Conservation (phyloP, 2,113 vertebrate genomes). For the Dryoscopus gambensis region DNA sequence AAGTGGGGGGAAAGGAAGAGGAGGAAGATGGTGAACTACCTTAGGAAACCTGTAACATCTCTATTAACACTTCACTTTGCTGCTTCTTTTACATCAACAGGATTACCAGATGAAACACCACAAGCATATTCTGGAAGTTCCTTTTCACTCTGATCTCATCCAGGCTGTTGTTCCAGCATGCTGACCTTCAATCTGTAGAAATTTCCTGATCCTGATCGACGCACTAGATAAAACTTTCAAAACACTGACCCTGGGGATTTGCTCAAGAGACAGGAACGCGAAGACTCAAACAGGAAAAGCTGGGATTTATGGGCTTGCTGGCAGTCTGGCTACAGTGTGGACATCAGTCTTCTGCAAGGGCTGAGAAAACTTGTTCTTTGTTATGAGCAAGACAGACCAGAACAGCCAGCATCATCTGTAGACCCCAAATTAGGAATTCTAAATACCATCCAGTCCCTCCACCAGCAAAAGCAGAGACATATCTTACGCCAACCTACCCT, state of each 20-base stretch:
- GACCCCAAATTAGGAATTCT: neutral
- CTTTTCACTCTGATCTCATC: neutral
- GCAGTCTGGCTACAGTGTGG: neutral
- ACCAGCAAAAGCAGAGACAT: neutral
- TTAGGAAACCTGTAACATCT: neutral
- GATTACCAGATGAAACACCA: neutral
- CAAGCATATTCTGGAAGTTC: neutral
- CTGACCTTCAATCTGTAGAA: conserved; percentile 17
- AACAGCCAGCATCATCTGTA: neutral
- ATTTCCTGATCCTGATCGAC: neutral
- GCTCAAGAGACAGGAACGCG: neutral
- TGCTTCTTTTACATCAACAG: neutral
- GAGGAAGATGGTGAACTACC: neutral
- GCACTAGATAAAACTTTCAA: neutral
- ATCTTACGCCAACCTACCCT: neutral
- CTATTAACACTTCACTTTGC: neutral
- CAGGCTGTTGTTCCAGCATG: neutral
- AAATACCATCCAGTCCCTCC: neutral
- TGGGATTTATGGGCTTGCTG: neutral
- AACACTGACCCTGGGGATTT: neutral
- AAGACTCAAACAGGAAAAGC: neutral
- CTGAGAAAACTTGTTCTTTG: neutral
- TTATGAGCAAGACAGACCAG: neutral
- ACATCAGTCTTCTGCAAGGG: neutral
- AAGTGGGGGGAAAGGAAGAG: neutral